Evolutionary conservation across 2,888 invertebrate genomes (phyloP).

Genomic region (Agonopterix heracliana): DNA sequence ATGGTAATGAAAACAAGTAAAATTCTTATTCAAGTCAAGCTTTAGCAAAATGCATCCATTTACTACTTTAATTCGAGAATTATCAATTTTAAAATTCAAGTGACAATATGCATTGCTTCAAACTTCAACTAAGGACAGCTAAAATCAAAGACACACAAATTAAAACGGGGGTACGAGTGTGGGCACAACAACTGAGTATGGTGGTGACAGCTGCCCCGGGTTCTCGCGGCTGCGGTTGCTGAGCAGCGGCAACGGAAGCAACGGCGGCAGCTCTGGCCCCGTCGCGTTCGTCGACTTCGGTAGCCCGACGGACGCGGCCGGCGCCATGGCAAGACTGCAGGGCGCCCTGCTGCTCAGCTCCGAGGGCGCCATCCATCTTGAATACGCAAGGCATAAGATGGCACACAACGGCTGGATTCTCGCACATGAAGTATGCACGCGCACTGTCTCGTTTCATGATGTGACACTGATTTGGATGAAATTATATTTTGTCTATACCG

Average conservation of each 20-base stretch:
- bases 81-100: background rate
- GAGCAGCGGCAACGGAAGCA: slow-evolving; percentile 84
- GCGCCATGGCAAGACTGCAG: slow-evolving; percentile 95
- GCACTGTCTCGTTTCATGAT: slow-evolving; percentile 29
- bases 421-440: slow-evolving; percentile 74
- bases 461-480: no score
- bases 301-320: slow-evolving; percentile 92
- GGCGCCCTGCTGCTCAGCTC: slow-evolving; percentile 97
- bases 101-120: slow-evolving; percentile 2
- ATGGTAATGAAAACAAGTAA: no score
- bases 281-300: slow-evolving; percentile 99
- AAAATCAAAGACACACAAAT: slow-evolving; percentile 15
- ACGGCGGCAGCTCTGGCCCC: slow-evolving; percentile 79
- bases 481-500: no score
- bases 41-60: no score
- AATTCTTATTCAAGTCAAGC: no score
- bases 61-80: no score
- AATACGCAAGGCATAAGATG: slow-evolving; percentile 99
- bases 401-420: slow-evolving; percentile 80
- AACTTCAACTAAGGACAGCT: no score
- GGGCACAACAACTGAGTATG: slow-evolving; percentile 58
- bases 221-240: slow-evolving; percentile 98
- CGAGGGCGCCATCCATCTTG: slow-evolving; percentile 98
- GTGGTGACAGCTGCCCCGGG: slow-evolving; percentile 95
- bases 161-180: slow-evolving; percentile 47